Evolutionary conservation across 2,888 invertebrate genomes (phyloP), one percentile per base, ranked within the genome.

Genomic region (Eremobia ochroleuca): DNA sequence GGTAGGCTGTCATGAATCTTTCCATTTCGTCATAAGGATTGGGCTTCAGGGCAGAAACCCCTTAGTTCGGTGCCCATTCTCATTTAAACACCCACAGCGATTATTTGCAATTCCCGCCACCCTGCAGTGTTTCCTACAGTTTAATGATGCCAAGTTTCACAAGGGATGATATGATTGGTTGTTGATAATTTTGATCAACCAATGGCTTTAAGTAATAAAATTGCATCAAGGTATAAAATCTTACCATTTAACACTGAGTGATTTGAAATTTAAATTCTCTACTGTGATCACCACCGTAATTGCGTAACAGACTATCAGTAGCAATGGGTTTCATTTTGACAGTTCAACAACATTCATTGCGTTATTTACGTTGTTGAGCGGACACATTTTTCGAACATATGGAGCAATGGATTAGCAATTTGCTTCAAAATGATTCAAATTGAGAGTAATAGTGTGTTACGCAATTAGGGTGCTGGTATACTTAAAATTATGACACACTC

Each of bases 101-200:
- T 40, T 58, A 68, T 62, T 77, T 37, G 5, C 67, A 77, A 25
- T 34, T 64, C 28, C 40, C 49, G 49, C 28, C 37, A 11, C 15
- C 8, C 13, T 1, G 2, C 37, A 43, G 37, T 55, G 37, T 28
- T 40, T 71, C 31, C 31, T 55, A 62, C 21, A 31, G 46, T 31
- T 31, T n/a, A 52, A 46, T 37, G 28, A 43, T n/a, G n/a, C 11
- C 62, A 49, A 61, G 18, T 25, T 28, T 52, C 4, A 64, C 21
- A 1, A 58, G 37, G 4, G 52, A 25, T 4, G 25, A 31, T 46
- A 43, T 43, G 11, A 74, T 66, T 52, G 46, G 37, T 55, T 40
- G 31, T 55, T 62, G 31, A 75, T 61, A 31, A 25, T 55, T 75
- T 46, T 37, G 9, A 2, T n/a, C 15, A 62, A 40, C 28, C 31